A percentile compares a stretch with the other conserved stretches of the same genome.
phyloP scores from a whole-genome alignment of 2,888 invertebrate genomes.

The Scaeva pyrastri region DNA sequence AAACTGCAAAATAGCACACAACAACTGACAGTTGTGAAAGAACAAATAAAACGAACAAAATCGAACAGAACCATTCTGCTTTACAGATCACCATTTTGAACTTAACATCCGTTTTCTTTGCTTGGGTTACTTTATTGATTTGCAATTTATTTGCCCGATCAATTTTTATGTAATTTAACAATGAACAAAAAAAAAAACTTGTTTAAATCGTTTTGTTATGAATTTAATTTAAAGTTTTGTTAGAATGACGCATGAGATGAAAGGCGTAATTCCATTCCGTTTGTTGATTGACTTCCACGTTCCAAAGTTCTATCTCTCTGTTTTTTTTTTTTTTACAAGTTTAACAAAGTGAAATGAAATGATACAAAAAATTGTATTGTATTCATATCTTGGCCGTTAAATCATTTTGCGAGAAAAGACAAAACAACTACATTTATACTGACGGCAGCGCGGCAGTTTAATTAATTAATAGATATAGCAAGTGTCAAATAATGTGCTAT shows the following conservation, averaged over 20 bases:
- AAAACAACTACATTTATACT: slow-evolving; percentile 21
- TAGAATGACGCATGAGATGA: slow-evolving; percentile 56
- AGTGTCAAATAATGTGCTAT: slow-evolving; percentile 58
- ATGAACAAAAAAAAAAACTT: slow-evolving; percentile 20
- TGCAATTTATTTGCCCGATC: slow-evolving; percentile 42
- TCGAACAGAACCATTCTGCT: slow-evolving; percentile 16
- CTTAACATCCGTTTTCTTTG: slow-evolving; percentile 37
- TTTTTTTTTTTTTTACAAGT: slow-evolving; percentile 44
- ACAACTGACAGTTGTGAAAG: slow-evolving; percentile 15
- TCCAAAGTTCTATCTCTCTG: slow-evolving; percentile 46
- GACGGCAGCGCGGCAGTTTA: slow-evolving; percentile 57
- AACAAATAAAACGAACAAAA: not conserved
- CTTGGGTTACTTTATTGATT: slow-evolving; percentile 64
- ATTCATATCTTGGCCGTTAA: slow-evolving; percentile 58
- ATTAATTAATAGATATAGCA: slow-evolving; percentile 74
- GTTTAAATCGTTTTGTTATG: slow-evolving; percentile 44
- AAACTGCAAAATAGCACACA: slow-evolving; percentile 21
- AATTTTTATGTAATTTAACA: slow-evolving; percentile 27
- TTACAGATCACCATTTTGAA: slow-evolving; percentile 31
- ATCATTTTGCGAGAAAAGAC: slow-evolving; percentile 64
- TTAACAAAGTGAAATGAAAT: slow-evolving; percentile 66
- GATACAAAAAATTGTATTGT: slow-evolving; percentile 71
- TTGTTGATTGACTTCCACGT: slow-evolving; percentile 68
- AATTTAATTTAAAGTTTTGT: slow-evolving; percentile 11
- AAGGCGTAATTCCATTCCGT: slow-evolving; percentile 35